Percentiles rank a stretch among this genome's conserved stretches.
Conservation (phyloP, 2,113 vertebrate genomes). For the Gobius niger region DNA sequence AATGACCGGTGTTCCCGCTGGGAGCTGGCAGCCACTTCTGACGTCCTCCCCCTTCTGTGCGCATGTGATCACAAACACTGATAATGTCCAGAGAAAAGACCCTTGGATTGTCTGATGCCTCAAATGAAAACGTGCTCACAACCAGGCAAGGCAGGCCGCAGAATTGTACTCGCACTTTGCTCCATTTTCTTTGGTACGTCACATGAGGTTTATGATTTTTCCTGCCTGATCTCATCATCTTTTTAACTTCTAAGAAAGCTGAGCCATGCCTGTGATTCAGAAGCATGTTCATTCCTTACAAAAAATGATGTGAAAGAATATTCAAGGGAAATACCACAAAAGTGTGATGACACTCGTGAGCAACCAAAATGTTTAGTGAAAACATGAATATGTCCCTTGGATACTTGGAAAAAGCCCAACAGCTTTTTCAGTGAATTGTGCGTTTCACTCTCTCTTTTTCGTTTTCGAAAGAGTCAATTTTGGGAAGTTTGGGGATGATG, state of each 20-base stretch:
- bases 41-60: slow-evolving; percentile 18
- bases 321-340: too few relatives aligned
- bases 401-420: too few relatives aligned
- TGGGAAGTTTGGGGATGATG: background rate
- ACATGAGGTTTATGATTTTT: background rate
- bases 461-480: background rate
- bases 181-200: background rate
- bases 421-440: too few relatives aligned
- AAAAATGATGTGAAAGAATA: background rate
- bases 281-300: too few relatives aligned
- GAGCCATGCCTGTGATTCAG: background rate
- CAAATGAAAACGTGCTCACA: slow-evolving; percentile 25
- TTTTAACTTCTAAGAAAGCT: background rate
- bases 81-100: slow-evolving; percentile 30
- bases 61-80: slow-evolving; percentile 32
- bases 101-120: slow-evolving; percentile 18
- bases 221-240: background rate
- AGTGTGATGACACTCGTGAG: background rate
- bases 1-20: slow-evolving; percentile 17
- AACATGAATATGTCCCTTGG: too few relatives aligned
- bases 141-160: slow-evolving; percentile 24
- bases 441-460: background rate
- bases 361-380: too few relatives aligned
- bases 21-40: slow-evolving; percentile 34
- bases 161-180: background rate